Evolutionary conservation across 2,797 vertebrate species (phyloP).

Genomic region (Sebastes diploproa): DNA sequence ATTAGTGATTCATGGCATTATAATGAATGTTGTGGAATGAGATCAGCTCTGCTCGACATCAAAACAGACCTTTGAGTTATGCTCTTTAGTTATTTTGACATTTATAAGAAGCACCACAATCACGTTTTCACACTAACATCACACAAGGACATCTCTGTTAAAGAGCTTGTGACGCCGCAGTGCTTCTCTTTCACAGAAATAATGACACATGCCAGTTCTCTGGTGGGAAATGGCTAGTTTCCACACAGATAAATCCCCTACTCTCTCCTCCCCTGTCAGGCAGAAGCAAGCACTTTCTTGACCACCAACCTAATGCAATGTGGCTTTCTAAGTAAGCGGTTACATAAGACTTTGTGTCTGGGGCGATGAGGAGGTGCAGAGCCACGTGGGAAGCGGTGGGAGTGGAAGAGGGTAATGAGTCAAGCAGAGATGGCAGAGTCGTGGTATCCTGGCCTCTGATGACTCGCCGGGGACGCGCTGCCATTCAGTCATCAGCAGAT

Average conservation of each 20-base stretch:
- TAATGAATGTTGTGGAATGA: slow-evolving; percentile 47
- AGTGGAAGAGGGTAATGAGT: slow-evolving; percentile 47
- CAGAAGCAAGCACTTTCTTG: slow-evolving; percentile 54
- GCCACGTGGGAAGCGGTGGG: slow-evolving; percentile 35
- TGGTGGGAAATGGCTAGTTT: slow-evolving; percentile 53
- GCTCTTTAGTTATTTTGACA: slow-evolving; percentile 20
- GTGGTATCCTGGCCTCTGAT: slow-evolving; percentile 37
- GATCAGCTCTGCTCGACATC: slow-evolving; percentile 24
- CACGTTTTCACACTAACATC: slow-evolving; percentile 3
- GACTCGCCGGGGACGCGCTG: slow-evolving; percentile 32
- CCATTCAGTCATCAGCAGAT: slow-evolving; percentile 36
- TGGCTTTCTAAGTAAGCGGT: slow-evolving; percentile 63
- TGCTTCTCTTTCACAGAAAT: slow-evolving; percentile 6
- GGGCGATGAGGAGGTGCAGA: slow-evolving; percentile 42
- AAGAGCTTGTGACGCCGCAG: slow-evolving; percentile 5
- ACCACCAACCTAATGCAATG: slow-evolving; percentile 58
- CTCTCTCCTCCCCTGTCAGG: slow-evolving; percentile 44
- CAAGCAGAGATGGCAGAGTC: slow-evolving; percentile 51
- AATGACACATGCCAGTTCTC: slow-evolving; percentile 14
- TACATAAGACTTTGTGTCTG: slow-evolving; percentile 69
- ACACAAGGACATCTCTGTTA: slow-evolving; percentile 7
- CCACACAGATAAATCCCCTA: slow-evolving; percentile 36
- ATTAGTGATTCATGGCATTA: slow-evolving; percentile 40
- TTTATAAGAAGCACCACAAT: slow-evolving; percentile 17
- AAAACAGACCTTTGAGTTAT: slow-evolving; percentile 5